Evolutionary conservation across 2,113 vertebrate species (phyloP).

Genomic region (Dipodomys merriami): DNA sequence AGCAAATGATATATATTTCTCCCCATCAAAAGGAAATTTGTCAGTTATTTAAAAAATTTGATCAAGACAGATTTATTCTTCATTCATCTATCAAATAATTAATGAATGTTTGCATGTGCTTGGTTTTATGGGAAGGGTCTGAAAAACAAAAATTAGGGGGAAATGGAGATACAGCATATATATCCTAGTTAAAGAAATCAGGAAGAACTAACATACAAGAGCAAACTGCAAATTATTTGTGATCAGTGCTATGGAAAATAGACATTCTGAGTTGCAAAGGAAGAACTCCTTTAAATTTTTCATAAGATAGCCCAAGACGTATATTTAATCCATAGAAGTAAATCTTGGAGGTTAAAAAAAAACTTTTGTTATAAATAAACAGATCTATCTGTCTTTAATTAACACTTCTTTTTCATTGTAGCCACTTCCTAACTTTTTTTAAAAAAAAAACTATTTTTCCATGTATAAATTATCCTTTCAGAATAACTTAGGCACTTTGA

Average conservation of each 20-base stretch:
- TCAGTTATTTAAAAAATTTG: not conserved
- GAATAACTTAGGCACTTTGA: constrained; percentile 58
- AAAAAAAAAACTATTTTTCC: constrained; percentile 9
- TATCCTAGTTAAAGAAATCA: not conserved
- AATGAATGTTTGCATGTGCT: not conserved
- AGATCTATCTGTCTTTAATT: not conserved
- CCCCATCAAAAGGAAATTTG: not conserved
- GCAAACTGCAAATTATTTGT: not conserved
- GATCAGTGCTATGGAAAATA: not conserved
- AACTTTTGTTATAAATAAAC: not conserved
- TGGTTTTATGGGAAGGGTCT: not conserved
- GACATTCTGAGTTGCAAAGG: not conserved
- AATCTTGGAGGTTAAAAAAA: not conserved
- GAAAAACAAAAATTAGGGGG: not conserved
- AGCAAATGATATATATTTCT: not conserved
- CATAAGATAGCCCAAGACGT: not conserved
- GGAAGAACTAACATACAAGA: not conserved
- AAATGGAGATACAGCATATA: not conserved
- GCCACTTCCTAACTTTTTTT: not conserved
- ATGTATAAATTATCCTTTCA: constrained; percentile 57
- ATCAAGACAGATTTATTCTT: not conserved
- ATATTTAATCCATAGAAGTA: not conserved
- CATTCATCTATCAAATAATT: constrained; percentile 9
- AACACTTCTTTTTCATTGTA: not conserved
- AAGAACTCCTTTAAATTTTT: not conserved